Evolutionary conservation across 1,140 invertebrate species (phyloP), one percentile per base, ranked within the genome.

Genomic region (Nebria ingens): DNA sequence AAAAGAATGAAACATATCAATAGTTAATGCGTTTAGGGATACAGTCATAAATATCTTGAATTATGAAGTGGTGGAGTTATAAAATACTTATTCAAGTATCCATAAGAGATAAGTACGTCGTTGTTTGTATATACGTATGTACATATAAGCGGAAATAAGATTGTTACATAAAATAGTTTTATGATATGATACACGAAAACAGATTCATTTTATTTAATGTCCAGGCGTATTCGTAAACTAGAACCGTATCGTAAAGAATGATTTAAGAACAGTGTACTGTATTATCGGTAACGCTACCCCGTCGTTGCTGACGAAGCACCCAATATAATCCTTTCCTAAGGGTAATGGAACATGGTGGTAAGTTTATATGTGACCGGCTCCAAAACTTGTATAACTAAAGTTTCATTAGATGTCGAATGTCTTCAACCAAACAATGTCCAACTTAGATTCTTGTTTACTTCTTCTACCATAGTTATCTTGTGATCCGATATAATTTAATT

Each of bases 221-320:
- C 6, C 17, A 17, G 15, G 40, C 17, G 6, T 45, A 45, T 45
- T 45, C 40, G 40, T 4, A 45, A 45, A 45, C 40, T 45, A 17
- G 17, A 45, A 11, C 17, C 15, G 17, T 3, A 45, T 17, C 40
- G 40, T 45, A 45, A 45, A 45, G 40, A 45, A 45, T 45, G 40
- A 45, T 45, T 45, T 45, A 45, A 45, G 40, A 45, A 12, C 17
- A n/a, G 25, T 34, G n/a, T n/a, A 45, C 40, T 4, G 40, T 17
- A 45, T 45, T 45, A 45, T 45, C 40, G 40, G 40, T 17, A 45
- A 17, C 40, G 3, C 40, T 45, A 17, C 6, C 9, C 3, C 6
- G 6, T 45, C 40, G 9, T 45, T 17, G 40, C 40, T 45, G 40
- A 45, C 40, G 40, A 45, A 45, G 40, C 40, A 45, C 40, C 40